Evolutionary conservation across 2,888 invertebrate species (phyloP).

Genomic region (Lobophora halterata): DNA sequence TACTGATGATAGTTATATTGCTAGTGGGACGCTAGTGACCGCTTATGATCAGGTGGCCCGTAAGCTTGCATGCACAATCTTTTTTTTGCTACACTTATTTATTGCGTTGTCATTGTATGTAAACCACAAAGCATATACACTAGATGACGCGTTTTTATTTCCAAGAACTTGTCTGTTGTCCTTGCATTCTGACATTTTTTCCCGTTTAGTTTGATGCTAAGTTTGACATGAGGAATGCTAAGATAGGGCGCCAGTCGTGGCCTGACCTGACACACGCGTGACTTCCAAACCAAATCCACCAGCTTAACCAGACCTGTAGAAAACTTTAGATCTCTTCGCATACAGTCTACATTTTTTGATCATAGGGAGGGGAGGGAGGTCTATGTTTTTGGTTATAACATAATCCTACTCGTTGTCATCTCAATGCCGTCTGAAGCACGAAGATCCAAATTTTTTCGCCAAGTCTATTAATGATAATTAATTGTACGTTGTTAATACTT

Average conservation of each 20-base stretch:
- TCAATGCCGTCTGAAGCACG: slow-evolving; percentile 76
- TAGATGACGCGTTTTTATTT: slow-evolving; percentile 31
- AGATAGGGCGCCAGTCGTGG: slow-evolving; percentile 64
- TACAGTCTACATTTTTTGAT: slow-evolving; percentile 18
- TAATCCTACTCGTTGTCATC: slow-evolving; percentile 73
- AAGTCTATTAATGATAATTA: slow-evolving; percentile 69
- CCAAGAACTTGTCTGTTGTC: slow-evolving; percentile 47
- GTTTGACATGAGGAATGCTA: slow-evolving; percentile 74
- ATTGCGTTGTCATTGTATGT: not conserved
- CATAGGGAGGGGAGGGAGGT: slow-evolving; percentile 37
- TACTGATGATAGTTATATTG: too few species aligned
- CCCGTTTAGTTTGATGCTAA: slow-evolving; percentile 57
- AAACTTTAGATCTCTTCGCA: slow-evolving; percentile 34
- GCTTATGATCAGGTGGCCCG: too few species aligned
- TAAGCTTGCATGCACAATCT: too few species aligned
- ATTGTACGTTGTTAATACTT: slow-evolving; percentile 66
- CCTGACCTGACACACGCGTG: slow-evolving; percentile 63
- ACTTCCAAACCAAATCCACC: slow-evolving; percentile 51
- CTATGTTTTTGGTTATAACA: slow-evolving; percentile 49
- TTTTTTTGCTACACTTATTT: too few species aligned
- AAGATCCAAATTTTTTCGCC: slow-evolving; percentile 65
- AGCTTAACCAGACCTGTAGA: slow-evolving; percentile 43
- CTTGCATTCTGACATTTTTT: slow-evolving; percentile 60
- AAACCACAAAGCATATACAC: slow-evolving; percentile 2
- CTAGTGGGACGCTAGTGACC: too few species aligned